Evolutionary conservation across 2,113 vertebrate genomes (phyloP).

Genomic region (Corvus cornix): DNA sequence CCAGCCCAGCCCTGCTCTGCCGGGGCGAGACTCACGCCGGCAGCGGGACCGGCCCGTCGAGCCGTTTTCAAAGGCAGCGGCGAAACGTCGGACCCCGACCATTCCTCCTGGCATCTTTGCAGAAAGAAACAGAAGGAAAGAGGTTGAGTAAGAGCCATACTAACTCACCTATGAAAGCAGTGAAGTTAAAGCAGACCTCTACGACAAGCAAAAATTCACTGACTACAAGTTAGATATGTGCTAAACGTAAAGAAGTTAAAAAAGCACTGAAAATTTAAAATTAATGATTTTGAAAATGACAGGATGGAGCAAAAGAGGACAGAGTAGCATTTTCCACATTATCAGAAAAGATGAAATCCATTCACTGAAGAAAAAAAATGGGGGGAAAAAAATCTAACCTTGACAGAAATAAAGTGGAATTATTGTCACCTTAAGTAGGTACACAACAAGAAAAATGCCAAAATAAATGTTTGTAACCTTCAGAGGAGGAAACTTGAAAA

Average conservation of each 20-base stretch:
- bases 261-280: not conserved
- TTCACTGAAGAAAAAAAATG: not conserved
- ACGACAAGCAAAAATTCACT: not conserved
- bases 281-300: not conserved
- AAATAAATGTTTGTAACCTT: not conserved
- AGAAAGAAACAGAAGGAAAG: not conserved
- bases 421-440: not conserved
- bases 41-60: not conserved
- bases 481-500: not conserved
- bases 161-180: not conserved
- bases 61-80: not conserved
- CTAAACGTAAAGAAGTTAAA: not conserved
- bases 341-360: not conserved
- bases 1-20: not conserved
- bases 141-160: not conserved
- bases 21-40: not conserved
- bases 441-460: not conserved
- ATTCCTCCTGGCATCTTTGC: not conserved
- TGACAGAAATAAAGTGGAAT: not conserved
- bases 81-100: no score
- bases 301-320: not conserved
- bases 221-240: not conserved
- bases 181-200: not conserved
- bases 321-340: not conserved
- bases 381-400: not conserved